Conservation (phyloP, 2,888 invertebrate species). For the Plagiodera versicolora region DNA sequence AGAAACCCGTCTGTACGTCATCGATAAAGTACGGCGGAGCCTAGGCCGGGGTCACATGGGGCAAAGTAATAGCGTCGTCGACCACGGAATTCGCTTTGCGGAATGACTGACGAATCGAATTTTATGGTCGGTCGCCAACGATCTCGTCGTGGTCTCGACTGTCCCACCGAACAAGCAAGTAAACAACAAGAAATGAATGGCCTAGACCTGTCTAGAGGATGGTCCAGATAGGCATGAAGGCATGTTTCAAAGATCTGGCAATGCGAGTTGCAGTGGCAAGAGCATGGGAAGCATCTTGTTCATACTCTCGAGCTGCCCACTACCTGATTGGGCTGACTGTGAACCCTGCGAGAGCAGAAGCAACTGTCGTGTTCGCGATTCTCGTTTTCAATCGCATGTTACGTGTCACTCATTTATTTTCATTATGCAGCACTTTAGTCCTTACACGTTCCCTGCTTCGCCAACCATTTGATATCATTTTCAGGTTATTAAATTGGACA, state of each 20-base stretch:
- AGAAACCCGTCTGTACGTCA: conserved; percentile 47
- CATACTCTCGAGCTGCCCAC: too few species aligned
- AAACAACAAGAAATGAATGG: not conserved
- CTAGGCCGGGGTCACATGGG: conserved; percentile 39
- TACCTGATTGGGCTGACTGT: too few species aligned
- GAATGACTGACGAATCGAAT: conserved; percentile 32
- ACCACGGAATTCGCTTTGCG: conserved; percentile 33
- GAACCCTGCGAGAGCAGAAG: not conserved
- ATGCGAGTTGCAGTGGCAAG: too few species aligned
- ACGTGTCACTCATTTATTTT: conserved; percentile 15
- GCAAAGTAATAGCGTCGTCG: conserved; percentile 35
- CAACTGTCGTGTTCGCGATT: not conserved
- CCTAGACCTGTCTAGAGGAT: not conserved
- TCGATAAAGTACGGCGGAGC: conserved; percentile 43
- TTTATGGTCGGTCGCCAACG: not conserved
- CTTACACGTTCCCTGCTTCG: conserved; percentile 8
- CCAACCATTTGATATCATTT: conserved; percentile 15
- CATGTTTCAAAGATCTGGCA: too few species aligned
- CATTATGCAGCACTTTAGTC: conserved; percentile 17
- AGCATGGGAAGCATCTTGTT: too few species aligned
- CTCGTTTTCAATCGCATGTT: conserved; percentile 12
- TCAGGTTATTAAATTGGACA: conserved; percentile 31
- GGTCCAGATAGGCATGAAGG: too few species aligned
- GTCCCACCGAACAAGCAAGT: not conserved
- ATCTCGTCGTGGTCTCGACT: conserved; percentile 4